Base-by-base conservation (phyloP, 1,140 invertebrate genomes). In the Atta cephalotes region DNA sequence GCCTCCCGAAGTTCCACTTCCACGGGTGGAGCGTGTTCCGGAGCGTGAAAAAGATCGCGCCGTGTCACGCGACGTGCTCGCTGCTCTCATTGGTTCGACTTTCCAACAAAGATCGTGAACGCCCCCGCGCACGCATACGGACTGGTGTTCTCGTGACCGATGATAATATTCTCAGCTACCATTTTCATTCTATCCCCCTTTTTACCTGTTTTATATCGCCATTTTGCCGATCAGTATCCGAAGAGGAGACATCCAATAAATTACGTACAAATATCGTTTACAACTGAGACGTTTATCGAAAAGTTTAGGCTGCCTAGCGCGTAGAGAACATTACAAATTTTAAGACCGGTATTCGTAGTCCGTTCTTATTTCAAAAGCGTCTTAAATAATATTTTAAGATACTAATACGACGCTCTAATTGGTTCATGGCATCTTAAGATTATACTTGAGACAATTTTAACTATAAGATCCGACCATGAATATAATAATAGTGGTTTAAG, bases 91-190 rank as follows among this genome's bases (percentile, higher is more conserved):
- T 90, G 89, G 89, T 25, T 90, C 89, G 79, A 84, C 89, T 88
- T 86, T 78, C 86, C 81, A 18, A 14, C 87, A 87, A 86, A 85
- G 86, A 90, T 88, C 89, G 89, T 88, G 86, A 88, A 90, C 89
- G 89, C 89, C 89, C 89, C 76, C 89, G 89, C 89, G 81, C 89
- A 90, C 89, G 89, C 89, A 90, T 86, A 70, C 89, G 77, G 45
- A 79, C 86, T 53, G 53, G 86, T 21, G 89, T 89, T 90, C 89
- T 90, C 89, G 89, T 90, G 89, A 90, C 89, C 87, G 89, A 72
- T 90, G 89, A 90, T 89, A 90, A 90, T 90, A 90, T 90, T 88
- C 89, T 65, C 86, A 88, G 86, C 88, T 80, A 90, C 88, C 88
- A 90, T 90, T 90, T 90, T 90, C 86, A 78, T 58, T 81, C 53